Conservation (phyloP, 1,140 invertebrate genomes). For the Rhopalosiphum maidis region DNA sequence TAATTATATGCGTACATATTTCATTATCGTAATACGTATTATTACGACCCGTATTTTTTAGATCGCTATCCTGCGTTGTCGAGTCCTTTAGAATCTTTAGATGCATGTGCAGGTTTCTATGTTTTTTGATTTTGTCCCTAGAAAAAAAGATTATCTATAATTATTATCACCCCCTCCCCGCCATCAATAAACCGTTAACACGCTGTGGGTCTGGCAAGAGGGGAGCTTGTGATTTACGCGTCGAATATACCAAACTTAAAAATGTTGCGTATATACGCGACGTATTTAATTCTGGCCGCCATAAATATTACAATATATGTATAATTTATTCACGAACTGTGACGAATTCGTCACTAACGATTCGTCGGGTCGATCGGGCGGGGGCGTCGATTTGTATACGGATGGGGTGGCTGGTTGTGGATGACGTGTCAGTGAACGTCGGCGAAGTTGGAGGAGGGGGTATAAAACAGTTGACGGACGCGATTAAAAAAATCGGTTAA, state of each 20-base stretch:
- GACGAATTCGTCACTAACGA: conserved; percentile 2
- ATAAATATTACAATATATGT: background rate
- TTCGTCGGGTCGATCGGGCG: background rate
- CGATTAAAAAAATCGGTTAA: background rate
- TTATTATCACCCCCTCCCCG: background rate
- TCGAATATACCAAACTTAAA: background rate
- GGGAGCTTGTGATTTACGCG: background rate
- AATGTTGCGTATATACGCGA: background rate
- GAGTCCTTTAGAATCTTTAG: background rate
- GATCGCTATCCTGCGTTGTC: background rate
- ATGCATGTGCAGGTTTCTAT: background rate
- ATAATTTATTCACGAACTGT: background rate
- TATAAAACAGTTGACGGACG: conserved; percentile 9
- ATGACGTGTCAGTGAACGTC: background rate
- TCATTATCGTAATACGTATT: background rate
- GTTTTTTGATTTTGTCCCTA: background rate
- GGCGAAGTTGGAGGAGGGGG: no score
- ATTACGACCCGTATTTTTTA: background rate
- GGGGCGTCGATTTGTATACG: background rate
- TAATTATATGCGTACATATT: background rate
- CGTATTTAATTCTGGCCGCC: background rate
- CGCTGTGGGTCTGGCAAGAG: no score
- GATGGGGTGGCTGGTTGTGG: background rate
- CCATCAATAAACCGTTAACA: background rate
- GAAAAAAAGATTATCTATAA: background rate